Evolutionary conservation across 2,888 invertebrate species (phyloP), one percentile per base, ranked within the genome.

Genomic region (Aspidiotus destructor): DNA sequence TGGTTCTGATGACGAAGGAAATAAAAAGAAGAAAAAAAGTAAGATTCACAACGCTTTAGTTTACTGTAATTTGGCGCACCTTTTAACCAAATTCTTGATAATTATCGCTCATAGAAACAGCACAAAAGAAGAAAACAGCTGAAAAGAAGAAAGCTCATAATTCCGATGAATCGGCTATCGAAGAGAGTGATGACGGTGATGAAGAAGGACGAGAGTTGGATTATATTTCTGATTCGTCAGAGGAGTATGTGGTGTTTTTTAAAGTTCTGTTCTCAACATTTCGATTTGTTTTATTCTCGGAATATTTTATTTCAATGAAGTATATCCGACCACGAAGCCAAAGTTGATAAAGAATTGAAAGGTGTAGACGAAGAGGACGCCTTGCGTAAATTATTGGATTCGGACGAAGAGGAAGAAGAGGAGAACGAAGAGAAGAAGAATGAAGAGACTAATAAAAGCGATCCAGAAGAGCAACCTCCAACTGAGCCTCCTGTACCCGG

Each of bases 161-260:
- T 72, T 87, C 89, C 0, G 88, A 93, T 71, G 87, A 89, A 73
- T 95, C 96, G 76, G 95, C 94, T 0, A 85, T 89, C 68, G 96
- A 97, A 77, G 97, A 98, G 75, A 95, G 95, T 72, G 97, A 97
- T 77, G 96, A 97, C 77, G 96, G 95, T 0, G 96, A 98, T 77
- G 94, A 92, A 75, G 97, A 97, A 79, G 96, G 96, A 0, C 79
- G 91, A 65, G 97, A 98, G 80, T 83, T 87, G 73, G 97, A 97
- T 78, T 97, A 97, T 75, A 95, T 96, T 75, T 91, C 92, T 0
- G 91, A 91, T 76, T 89, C 88, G 0, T 88, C 89, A 0, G 86
- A 86, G 71, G 85, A 85, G 85, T 85, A 75, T 70, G 60, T 60
- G 1, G 48, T 7, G 9, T 41, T 58, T 40, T 11, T 2, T 54